phyloP scores from a whole-genome alignment of 30 jellyfish, hydroid and myxozoan genomes.

The Catostylus mosaicus region DNA sequence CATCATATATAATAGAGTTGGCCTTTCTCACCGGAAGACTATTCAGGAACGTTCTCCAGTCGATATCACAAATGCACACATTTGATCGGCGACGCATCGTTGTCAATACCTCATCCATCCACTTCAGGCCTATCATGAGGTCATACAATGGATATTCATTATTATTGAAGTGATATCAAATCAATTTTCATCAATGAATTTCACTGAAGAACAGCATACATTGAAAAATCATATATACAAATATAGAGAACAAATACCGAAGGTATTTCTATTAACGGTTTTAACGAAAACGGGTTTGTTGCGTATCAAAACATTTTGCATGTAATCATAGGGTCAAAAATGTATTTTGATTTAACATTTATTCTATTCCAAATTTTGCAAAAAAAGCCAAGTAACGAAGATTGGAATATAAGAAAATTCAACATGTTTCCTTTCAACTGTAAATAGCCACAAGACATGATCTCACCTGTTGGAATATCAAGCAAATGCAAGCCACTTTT shows the following conservation, averaged over 20 bases:
- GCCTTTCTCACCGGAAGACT: slow-evolving; percentile 58
- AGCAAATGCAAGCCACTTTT: slow-evolving; percentile 64
- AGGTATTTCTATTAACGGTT: not conserved
- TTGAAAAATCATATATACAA: not conserved
- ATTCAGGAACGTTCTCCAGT: slow-evolving; percentile 53
- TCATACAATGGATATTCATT: not conserved
- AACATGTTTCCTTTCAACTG: not conserved
- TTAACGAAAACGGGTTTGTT: no score
- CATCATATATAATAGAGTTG: slow-evolving; percentile 42
- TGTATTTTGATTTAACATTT: no score
- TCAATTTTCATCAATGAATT: not conserved
- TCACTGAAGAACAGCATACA: not conserved
- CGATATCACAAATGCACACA: slow-evolving; percentile 71
- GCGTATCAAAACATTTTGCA: no score
- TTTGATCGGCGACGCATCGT: slow-evolving; percentile 53
- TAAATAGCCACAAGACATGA: not conserved
- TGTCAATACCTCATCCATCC: slow-evolving; percentile 66
- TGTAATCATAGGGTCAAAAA: no score
- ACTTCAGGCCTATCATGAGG: slow-evolving; percentile 58
- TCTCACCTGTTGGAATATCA: slow-evolving; percentile 59
- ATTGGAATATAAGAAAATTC: no score
- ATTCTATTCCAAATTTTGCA: no score
- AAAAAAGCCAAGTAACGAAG: not conserved
- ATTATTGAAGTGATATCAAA: not conserved
- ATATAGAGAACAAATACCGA: not conserved